These are phyloP conservation scores for Atopsyche davidsoni DNA, from an alignment of 1,140 invertebrate genomes.

Conservation along the genomic window DNA sequence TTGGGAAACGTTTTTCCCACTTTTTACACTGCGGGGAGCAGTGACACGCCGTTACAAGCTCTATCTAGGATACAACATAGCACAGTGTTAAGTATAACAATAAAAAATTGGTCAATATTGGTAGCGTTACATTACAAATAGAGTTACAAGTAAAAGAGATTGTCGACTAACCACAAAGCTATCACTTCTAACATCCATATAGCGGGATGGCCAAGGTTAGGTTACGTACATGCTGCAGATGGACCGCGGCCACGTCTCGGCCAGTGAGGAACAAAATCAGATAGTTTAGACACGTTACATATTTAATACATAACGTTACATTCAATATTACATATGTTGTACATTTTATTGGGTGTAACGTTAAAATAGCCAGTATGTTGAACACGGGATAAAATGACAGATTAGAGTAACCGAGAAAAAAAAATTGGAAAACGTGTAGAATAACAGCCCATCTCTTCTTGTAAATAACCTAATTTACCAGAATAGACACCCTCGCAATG, in stretches of 20 bases:
- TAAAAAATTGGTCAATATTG: constrained; percentile 4
- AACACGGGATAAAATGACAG: not conserved
- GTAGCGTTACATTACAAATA: constrained; percentile 1
- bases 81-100: not conserved
- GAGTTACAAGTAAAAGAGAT: too few relatives aligned
- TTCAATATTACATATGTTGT: not conserved
- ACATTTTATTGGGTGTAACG: not conserved
- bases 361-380: not conserved
- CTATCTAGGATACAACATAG: constrained; percentile 1
- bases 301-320: not conserved
- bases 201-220: not conserved
- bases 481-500: too few relatives aligned
- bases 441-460: too few relatives aligned
- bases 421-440: too few relatives aligned
- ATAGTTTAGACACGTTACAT: not conserved
- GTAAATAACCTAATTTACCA: too few relatives aligned
- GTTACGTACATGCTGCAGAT: too few relatives aligned
- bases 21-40: too few relatives aligned
- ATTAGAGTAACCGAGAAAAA: too few relatives aligned
- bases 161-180: not conserved
- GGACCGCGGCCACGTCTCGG: too few relatives aligned
- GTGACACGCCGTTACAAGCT: too few relatives aligned
- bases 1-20: not conserved
- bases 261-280: too few relatives aligned
- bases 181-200: constrained; percentile 3